Evolutionary conservation across 1,140 invertebrate species (phyloP), one percentile per base, ranked within the genome.

Genomic region (Colletes latitarsis): DNA sequence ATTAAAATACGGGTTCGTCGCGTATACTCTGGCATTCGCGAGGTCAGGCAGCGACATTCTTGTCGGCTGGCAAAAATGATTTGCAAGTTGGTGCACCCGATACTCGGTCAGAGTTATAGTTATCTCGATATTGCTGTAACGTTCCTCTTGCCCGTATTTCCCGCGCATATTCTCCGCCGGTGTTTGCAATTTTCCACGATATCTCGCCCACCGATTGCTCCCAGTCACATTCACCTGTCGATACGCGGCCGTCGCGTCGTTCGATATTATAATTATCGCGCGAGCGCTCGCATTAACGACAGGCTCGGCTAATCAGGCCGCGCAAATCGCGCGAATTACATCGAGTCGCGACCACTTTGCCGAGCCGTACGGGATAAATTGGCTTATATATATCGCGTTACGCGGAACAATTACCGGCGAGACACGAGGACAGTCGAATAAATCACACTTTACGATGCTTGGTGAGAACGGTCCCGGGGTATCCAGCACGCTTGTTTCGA

Each of bases 391-490:
- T 82, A 73, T 77, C 67, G 72, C 75, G 43, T 39, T 64, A 57
- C 67, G 53, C 43, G 46, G 79, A 55, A 82, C 87, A 88, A 88
- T 88, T 87, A 82, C 79, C 39, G 60, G 8, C 80, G 86, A 71
- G 82, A 64, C 55, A 64, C 8, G 43, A 53, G n/a, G 62, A 53
- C 79, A 84, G 63, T 72, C 76, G 85, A 88, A 90, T 91, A 91
- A 92, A 92, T 92, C 90, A 91, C 78, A 89, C 86, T 92, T 91
- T 90, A 92, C 86, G 88, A 81, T 77, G 83, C 30, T 30, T 30
- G 78, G 77, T 77, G 49, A 30, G 19, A 67, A 30, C 69, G 74
- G 43, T 30, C 58, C 60, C 30, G 58, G 6, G n/a, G n/a, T n/a
- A n/a, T 8, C 6, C 43, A 9, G 43, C 21, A 43, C 77, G 21